Evolutionary conservation across 2,797 vertebrate genomes (phyloP).

Genomic region (Pampus argenteus): DNA sequence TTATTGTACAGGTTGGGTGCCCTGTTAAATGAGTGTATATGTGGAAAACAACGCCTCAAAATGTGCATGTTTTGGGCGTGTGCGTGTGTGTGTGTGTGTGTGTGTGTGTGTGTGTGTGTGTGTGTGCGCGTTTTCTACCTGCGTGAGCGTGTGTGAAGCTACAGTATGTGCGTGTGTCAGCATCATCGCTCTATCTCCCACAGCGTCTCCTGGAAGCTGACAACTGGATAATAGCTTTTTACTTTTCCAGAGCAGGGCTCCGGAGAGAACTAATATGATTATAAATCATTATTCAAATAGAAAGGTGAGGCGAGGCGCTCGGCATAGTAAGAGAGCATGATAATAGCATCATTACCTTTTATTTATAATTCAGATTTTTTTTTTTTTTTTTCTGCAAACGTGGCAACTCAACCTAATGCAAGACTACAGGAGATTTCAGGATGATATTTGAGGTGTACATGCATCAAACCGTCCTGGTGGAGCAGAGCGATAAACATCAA

Average conservation of each 20-base stretch:
- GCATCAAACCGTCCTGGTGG: conserved; percentile 45
- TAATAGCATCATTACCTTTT: conserved; percentile 94
- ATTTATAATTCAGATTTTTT: conserved; percentile 83
- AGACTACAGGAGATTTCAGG: conserved; percentile 67
- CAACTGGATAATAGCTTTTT: conserved; percentile 97
- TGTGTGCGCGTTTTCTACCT: conserved; percentile 68
- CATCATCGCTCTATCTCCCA: conserved; percentile 86
- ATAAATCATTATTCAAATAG: conserved; percentile 99
- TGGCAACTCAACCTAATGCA: conserved; percentile 80
- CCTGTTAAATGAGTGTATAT: conserved; percentile 37
- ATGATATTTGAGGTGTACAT: conserved; percentile 36
- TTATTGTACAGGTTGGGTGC: conserved; percentile 77
- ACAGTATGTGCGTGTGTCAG: conserved; percentile 78
- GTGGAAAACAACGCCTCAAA: conserved; percentile 19
- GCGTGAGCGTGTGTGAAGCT: conserved; percentile 44
- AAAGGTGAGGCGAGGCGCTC: conserved; percentile 87
- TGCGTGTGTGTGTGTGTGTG: conserved; percentile 44
- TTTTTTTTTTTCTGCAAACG: conserved; percentile 84
- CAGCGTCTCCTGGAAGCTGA: conserved; percentile 89
- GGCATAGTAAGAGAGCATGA: conserved; percentile 90
- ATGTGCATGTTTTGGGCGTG: conserved; percentile 30
- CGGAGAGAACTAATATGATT: conserved; percentile 92
- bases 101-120: conserved; percentile 52
- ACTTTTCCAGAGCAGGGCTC: conserved; percentile 94
- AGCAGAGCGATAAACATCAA: conserved; percentile 53